Evolutionary conservation across 2,888 invertebrate species (phyloP), one percentile per base, ranked within the genome.

Genomic region (Capitulum mitella): DNA sequence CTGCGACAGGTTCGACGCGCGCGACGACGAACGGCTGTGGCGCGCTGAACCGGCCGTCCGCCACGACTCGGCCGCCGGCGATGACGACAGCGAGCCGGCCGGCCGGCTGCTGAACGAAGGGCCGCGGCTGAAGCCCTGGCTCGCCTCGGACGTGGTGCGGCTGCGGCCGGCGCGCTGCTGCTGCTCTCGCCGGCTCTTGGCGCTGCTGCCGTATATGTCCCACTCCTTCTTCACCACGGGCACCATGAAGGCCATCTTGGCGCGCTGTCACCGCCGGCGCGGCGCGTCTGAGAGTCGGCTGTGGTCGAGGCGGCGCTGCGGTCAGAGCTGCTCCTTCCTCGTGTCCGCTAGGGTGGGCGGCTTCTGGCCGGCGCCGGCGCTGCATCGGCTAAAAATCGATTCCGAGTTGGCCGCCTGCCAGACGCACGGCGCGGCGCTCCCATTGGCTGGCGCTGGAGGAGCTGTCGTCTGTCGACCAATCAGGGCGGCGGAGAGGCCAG

Each of bases 201-300:
- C 37, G 40, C 70, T 70, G 46, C 76, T 48, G 48, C 76, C 76
- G 76, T 76, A 76, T 3, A 76, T 76, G 76, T 76, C 76, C 76
- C 76, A 76, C 46, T 76, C 46, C 32, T 76, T 76, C 76, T 76
- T 76, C 76, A 76, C 76, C 29, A 76, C 76, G 32, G 76, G 76
- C 46, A 76, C 76, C 76, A 76, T 76, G 46, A 76, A 76, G 32
- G 76, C 76, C 76, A 76, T 76, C 12, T n/a, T n/a, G n/a, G n/a
- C n/a, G 75, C 43, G 74, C 3, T 16, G 32, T 26, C 58, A n/a
- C n/a, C n/a, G 5, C n/a, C 3, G 29, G 26, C n/a, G 58, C n/a
- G 22, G 3, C 6, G 5, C 29, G 32, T 6, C 58, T 26, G n/a
- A 6, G n/a, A n/a, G 10, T 29, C n/a, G 29, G 8, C n/a, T 61